These are phyloP conservation scores for Noctua pronuba DNA, from an alignment of 2,888 invertebrate genomes.

Conservation along the genomic window DNA sequence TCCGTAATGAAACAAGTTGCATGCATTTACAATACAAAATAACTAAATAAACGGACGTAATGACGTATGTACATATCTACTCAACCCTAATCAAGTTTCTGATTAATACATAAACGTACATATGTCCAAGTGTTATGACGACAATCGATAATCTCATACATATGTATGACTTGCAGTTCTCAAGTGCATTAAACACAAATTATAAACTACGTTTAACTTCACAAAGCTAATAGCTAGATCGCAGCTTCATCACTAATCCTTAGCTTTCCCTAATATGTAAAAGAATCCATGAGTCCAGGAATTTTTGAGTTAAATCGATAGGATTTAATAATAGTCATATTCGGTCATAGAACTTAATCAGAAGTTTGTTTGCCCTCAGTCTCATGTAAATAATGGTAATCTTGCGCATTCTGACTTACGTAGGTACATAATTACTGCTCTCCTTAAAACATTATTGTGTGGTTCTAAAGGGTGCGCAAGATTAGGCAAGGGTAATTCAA, in stretches of 20 bases:
- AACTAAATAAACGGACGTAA: background rate
- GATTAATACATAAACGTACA: background rate
- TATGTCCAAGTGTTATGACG: conserved; percentile 16
- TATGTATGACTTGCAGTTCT: conserved; percentile 23
- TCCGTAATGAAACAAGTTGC: background rate
- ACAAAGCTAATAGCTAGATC: background rate
- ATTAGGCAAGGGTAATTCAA: background rate
- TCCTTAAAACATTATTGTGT: background rate
- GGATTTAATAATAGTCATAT: background rate
- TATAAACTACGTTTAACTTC: conserved; percentile 1
- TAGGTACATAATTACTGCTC: background rate
- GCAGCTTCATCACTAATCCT: background rate
- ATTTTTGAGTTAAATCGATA: background rate
- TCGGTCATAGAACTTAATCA: background rate
- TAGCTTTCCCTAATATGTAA: background rate
- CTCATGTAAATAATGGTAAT: background rate
- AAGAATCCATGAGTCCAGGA: background rate
- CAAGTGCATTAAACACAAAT: background rate
- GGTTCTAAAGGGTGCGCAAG: background rate
- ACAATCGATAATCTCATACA: conserved; percentile 17
- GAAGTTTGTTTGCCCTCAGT: background rate
- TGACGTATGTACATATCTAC: background rate
- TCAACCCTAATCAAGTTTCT: background rate
- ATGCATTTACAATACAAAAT: background rate
- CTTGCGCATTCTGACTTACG: background rate